Base-by-base conservation (phyloP, 2,888 invertebrate genomes). In the Rotaria macrura region DNA sequence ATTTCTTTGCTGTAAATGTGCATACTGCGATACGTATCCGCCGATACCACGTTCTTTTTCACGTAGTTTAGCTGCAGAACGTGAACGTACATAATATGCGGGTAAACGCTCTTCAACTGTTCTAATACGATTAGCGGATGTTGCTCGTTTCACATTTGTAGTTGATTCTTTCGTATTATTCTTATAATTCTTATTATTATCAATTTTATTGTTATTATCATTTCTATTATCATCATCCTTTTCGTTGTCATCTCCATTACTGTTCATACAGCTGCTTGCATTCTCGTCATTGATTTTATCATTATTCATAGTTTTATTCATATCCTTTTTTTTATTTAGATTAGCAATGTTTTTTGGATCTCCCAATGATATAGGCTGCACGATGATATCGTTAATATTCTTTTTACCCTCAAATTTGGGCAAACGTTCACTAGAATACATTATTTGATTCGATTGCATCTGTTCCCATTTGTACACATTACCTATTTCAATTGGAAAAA, bases 381-480 rank as follows among this genome's bases (percentile, higher is more conserved):
- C 43, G 9, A 79, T 25, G 3, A 38, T 2, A 25, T 23, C 79
- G 25, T 25, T 79, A n/a, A 79, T 3, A 43, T 40, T 38, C 12
- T 79, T 79, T 79, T 40, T 79, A 29, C 54, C 34, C 49, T 86
- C 86, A 83, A 84, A 84, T 86, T 86, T 86, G 6, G 84, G 52
- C 40, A 86, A 83, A 55, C 55, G 74, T 55, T 86, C 86, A 29
- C 52, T 84, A 23, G 72, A 55, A 88, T 90, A 91, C 89, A 90
- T 90, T 86, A 90, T 90, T 88, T 89, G 89, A 87, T 91, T 91
- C 17, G 90, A 90, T 88, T 90, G 90, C 89, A 90, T 90, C 65
- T 90, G 87, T 87, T 91, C 91, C 90, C 90, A 91, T 87, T 91
- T 91, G 34, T 89, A 89, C 65, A 91, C 90, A 6, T 87, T 88